phyloP scores from a whole-genome alignment of 2,888 invertebrate species.

The Pollenia amentaria region DNA sequence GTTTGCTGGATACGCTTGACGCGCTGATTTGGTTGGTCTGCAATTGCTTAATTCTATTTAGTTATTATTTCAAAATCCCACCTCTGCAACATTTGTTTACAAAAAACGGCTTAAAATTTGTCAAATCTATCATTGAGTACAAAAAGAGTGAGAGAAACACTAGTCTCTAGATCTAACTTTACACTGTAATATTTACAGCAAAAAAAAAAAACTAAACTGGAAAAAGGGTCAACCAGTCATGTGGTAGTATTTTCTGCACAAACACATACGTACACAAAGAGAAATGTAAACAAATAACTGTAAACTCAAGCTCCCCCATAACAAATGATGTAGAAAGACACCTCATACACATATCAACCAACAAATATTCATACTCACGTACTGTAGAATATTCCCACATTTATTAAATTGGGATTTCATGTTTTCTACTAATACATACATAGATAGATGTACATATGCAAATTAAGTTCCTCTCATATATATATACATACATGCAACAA shows the following conservation, averaged over 20 bases:
- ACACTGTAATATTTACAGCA: no score
- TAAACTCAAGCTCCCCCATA: neutral
- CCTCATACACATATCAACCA: neutral
- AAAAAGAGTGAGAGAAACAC: no score
- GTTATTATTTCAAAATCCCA: no score
- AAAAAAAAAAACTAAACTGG: no score
- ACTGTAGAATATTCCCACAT: neutral
- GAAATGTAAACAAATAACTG: slow-evolving; percentile 7
- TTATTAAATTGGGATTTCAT: slow-evolving; percentile 18
- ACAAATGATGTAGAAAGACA: neutral
- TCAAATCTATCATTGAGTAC: no score
- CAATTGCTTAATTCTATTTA: no score
- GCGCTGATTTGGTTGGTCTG: no score
- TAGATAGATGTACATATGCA: neutral
- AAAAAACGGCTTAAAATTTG: no score
- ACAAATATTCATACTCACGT: neutral
- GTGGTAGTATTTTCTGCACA: slow-evolving; percentile 35
- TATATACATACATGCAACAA: neutral
- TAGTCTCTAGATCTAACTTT: no score
- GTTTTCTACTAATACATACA: no score
- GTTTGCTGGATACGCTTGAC: no score
- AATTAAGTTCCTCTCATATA: neutral
- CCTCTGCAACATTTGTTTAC: no score
- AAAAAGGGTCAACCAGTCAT: slow-evolving; percentile 39
- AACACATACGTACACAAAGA: slow-evolving; percentile 35